Evolutionary conservation across 2,797 vertebrate genomes (phyloP).

Genomic region (Anguilla pacifica): DNA sequence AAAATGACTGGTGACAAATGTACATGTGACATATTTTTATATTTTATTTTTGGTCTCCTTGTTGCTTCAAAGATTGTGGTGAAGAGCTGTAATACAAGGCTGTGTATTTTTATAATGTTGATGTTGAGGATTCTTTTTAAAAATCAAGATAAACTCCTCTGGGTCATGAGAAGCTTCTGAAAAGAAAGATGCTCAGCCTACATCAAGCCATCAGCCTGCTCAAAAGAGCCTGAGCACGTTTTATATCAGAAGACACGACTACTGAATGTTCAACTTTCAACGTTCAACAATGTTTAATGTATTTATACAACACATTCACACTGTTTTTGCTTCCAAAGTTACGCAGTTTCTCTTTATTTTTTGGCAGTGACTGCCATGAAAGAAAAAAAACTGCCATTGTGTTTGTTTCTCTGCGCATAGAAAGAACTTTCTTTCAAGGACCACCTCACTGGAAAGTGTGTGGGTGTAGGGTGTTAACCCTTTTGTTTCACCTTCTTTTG

Average conservation of each 20-base stretch:
- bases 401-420: neutral
- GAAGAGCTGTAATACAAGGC: conserved; percentile 35
- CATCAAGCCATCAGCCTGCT: neutral
- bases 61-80: conserved; percentile 34
- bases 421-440: conserved; percentile 63
- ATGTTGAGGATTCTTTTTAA: conserved; percentile 43
- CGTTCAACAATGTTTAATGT: neutral
- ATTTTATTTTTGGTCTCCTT: conserved; percentile 48
- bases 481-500: conserved; percentile 56
- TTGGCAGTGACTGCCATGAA: neutral
- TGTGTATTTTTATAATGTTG: conserved; percentile 53
- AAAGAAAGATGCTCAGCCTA: neutral
- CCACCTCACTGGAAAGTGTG: conserved; percentile 69
- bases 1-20: conserved; percentile 32
- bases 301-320: neutral
- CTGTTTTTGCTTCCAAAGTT: neutral
- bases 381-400: neutral
- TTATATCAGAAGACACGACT: neutral
- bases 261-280: neutral
- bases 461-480: conserved; percentile 62
- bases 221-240: neutral
- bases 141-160: neutral
- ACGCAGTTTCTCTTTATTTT: neutral
- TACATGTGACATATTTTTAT: conserved; percentile 28
- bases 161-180: neutral